Evolutionary conservation across 1,140 invertebrate species (phyloP).

Genomic region (Meloidogyne chitwoodi): DNA sequence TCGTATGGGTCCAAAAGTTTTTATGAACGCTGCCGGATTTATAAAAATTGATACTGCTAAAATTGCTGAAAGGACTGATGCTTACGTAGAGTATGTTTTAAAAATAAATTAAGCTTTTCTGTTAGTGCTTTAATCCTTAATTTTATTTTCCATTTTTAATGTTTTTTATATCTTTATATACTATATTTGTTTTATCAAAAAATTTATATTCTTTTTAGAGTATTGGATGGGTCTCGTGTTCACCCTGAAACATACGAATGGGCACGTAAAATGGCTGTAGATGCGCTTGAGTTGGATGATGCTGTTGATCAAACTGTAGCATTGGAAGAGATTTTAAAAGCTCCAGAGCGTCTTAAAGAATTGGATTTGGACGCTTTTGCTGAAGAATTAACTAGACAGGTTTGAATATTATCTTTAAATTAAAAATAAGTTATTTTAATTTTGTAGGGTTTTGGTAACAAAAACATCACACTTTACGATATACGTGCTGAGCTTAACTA

Average conservation of each 20-base stretch:
- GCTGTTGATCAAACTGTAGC: constrained; percentile 89
- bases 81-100: constrained; percentile 36
- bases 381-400: constrained; percentile 82
- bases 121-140: too few relatives aligned
- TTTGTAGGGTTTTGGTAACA: constrained; percentile 80
- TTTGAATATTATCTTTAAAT: constrained; percentile 42
- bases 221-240: constrained; percentile 91
- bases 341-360: constrained; percentile 86
- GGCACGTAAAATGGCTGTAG: constrained; percentile 99
- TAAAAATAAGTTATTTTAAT: neutral
- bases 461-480: constrained; percentile 93
- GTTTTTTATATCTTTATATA: neutral
- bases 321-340: constrained; percentile 85
- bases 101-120: too few relatives aligned
- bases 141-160: neutral
- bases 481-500: constrained; percentile 90
- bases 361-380: constrained; percentile 97
- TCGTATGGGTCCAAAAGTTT: constrained; percentile 88
- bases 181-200: constrained; percentile 61
- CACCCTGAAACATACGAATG: constrained; percentile 96
- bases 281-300: constrained; percentile 95
- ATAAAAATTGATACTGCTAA: constrained; percentile 92
- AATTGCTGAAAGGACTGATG: constrained; percentile 33
- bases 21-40: constrained; percentile 97
- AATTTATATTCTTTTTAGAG: constrained; percentile 80